A percentile compares a stretch with the other conserved stretches of the same genome.
These are phyloP conservation scores for Coenonympha arcania DNA, from an alignment of 2,888 invertebrate genomes.

Conservation along the genomic window DNA sequence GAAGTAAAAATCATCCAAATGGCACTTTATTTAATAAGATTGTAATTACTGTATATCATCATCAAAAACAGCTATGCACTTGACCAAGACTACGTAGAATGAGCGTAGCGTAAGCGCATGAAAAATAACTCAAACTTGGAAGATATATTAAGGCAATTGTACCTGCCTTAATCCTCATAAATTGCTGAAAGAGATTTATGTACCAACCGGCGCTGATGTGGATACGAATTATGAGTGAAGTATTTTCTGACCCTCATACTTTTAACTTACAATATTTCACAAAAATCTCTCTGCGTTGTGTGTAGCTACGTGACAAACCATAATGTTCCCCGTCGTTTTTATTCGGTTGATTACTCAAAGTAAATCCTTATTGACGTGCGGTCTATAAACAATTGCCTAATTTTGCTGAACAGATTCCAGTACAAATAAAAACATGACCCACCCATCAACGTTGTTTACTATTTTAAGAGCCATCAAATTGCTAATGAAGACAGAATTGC, in stretches of 20 bases:
- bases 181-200: neutral
- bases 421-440: neutral
- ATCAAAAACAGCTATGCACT: neutral
- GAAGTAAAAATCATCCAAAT: no score
- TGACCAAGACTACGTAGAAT: neutral
- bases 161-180: neutral
- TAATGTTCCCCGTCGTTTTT: neutral
- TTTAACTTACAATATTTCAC: no score
- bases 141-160: neutral
- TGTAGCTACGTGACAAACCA: neutral
- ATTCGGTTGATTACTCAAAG: neutral
- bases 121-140: neutral
- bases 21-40: no score
- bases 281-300: no score
- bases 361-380: constrained; percentile 1
- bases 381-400: neutral
- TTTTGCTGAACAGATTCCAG: neutral
- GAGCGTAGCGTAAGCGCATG: no score
- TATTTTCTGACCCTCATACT: no score
- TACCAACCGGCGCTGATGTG: neutral
- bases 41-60: no score
- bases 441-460: no score
- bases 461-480: no score
- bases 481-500: no score
- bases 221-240: no score